Base-by-base conservation (phyloP, 2,888 invertebrate genomes). In the Nephrotoma flavescens region DNA sequence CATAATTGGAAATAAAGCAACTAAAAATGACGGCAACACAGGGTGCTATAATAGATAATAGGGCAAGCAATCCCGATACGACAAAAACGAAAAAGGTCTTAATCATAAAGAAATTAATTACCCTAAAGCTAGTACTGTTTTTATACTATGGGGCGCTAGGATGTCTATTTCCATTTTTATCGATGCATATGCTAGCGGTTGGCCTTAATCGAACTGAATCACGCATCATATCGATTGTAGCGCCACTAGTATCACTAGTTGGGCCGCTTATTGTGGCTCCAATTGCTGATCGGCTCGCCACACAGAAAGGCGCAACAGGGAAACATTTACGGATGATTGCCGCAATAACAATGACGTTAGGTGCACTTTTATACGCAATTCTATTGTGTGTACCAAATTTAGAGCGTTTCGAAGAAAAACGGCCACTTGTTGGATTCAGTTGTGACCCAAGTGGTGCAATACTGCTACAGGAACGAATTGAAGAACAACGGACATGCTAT, bases 91-190 rank as follows among this genome's bases (percentile, higher is more conserved):
- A 86, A 42, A 92, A 91, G 89, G 92, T 92, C 89, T 90, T 92
- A 87, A 91, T 95, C 89, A 96, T 96, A 91, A 93, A 93, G 89
- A 96, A 95, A 91, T 93, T 97, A 88, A 93, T 96, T 88, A 94
- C 96, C 87, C 93, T 96, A 88, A 96, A 96, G 93, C 94, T 95
- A 90, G 95, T 96, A 85, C 93, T 96, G 86, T 96, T 96, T 92
- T 93, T 96, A 89, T 96, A 96, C 90, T 95, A 96, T 88, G 95
- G 95, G 90, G 96, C 96, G 96, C 42, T 87, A n/a, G 86, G 86
- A 71, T 87, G 87, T 83, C 71, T 87, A 41, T 87, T 86, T 47
- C 86, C 52, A 45, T 87, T 85, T n/a, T 45, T 88, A 12, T 84
- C 87, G 12, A 52, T 86, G 44, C 87, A 88, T 86, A 86, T 87